These are phyloP conservation scores for Sebastes taczanowskii DNA, from an alignment of 2,797 vertebrate genomes.

Conservation along the genomic window DNA sequence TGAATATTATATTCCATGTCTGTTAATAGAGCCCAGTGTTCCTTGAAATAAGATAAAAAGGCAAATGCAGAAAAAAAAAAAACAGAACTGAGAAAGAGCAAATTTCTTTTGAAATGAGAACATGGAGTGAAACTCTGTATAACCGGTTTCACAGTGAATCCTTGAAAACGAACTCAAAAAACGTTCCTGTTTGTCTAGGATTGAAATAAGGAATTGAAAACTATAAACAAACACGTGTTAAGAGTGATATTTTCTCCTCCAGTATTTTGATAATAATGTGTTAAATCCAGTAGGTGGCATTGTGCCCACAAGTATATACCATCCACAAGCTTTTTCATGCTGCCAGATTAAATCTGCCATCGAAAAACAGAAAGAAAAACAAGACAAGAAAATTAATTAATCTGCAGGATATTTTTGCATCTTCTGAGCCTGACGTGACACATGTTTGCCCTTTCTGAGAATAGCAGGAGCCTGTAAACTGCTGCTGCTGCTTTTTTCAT, in stretches of 20 bases:
- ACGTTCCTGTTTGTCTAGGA: not conserved
- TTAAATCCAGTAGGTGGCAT: constrained; percentile 49
- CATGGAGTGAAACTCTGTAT: not conserved
- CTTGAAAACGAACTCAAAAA: not conserved
- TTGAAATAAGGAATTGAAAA: not conserved
- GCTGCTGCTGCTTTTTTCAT: not conserved
- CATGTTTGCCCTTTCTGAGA: not conserved
- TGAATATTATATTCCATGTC: not conserved
- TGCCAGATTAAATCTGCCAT: not conserved
- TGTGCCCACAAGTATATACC: constrained; percentile 7
- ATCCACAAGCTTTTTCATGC: not conserved
- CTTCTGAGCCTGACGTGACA: not conserved
- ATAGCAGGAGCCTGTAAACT: not conserved
- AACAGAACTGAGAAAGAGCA: not conserved
- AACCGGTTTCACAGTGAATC: not conserved
- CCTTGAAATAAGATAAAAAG: too few relatives aligned
- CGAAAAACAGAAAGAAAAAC: not conserved
- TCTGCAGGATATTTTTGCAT: not conserved
- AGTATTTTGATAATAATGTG: not conserved
- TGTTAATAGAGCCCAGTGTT: too few relatives aligned
- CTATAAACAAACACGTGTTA: too few relatives aligned
- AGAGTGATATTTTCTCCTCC: too few relatives aligned
- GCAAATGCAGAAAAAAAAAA: not conserved
- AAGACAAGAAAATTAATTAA: not conserved
- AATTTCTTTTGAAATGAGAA: not conserved